Evolutionary conservation across 2,888 invertebrate species (phyloP).

Genomic region (Tachystola acroxantha): DNA sequence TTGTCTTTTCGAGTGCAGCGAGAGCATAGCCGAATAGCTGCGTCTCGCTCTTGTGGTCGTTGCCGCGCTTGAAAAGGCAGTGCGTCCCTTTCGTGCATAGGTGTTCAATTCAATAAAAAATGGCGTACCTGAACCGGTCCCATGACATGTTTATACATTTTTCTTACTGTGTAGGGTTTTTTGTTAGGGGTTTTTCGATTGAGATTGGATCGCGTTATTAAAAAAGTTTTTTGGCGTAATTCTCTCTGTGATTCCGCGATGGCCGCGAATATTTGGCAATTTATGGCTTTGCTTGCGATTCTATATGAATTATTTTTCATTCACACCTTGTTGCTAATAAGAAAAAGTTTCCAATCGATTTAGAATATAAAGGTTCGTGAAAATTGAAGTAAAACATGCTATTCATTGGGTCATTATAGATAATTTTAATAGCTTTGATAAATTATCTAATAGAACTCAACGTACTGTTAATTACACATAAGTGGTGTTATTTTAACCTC

Average conservation of each 20-base stretch:
- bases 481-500: not conserved
- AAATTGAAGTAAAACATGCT: not conserved
- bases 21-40: slow-evolving; percentile 31
- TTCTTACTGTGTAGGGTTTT: slow-evolving; percentile 64
- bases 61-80: slow-evolving; percentile 46
- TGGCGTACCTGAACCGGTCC: slow-evolving; percentile 74
- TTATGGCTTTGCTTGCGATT: slow-evolving; percentile 30
- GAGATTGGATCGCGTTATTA: slow-evolving; percentile 73
- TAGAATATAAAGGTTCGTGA: not conserved
- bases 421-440: too few species aligned
- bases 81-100: slow-evolving; percentile 63
- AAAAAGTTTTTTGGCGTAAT: slow-evolving; percentile 67
- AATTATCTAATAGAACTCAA: not conserved
- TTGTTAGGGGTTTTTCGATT: slow-evolving; percentile 70
- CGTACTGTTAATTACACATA: not conserved
- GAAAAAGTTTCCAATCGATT: too few species aligned
- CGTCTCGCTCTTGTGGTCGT: slow-evolving; percentile 39
- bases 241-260: slow-evolving; percentile 55
- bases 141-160: slow-evolving; percentile 73
- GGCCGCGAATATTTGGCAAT: slow-evolving; percentile 40
- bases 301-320: slow-evolving; percentile 21
- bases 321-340: too few species aligned
- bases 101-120: slow-evolving; percentile 74
- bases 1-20: slow-evolving; percentile 65
- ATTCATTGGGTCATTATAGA: too few species aligned